Percentiles rank a stretch among this genome's conserved stretches.
phyloP scores from a whole-genome alignment of 1,140 invertebrate species.

The Procambarus virginalis region DNA sequence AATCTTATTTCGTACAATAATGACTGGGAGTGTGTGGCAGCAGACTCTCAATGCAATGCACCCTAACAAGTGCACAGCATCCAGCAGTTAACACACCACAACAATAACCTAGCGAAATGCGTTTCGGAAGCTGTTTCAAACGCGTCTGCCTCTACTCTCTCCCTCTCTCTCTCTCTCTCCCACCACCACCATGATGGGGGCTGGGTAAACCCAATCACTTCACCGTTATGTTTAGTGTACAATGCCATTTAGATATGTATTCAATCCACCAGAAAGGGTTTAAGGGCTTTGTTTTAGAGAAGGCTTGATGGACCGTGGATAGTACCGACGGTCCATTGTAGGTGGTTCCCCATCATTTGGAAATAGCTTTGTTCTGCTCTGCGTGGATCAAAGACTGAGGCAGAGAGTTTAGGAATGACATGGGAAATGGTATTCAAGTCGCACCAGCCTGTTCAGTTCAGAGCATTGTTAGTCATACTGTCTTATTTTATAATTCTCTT shows the following conservation, averaged over 20 bases:
- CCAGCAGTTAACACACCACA: neutral
- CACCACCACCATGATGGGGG: neutral
- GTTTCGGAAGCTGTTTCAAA: neutral
- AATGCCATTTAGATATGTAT: slow-evolving; percentile 9
- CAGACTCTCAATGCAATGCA: slow-evolving; percentile 23
- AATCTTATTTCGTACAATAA: neutral
- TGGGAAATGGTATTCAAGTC: neutral
- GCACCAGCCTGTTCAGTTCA: neutral
- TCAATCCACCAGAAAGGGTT: neutral
- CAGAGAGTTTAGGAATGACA: neutral
- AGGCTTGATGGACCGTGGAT: neutral
- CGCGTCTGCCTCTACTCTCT: neutral
- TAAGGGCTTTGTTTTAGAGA: neutral
- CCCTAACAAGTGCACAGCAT: neutral
- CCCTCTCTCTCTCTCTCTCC: neutral
- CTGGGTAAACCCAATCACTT: slow-evolving; percentile 45
- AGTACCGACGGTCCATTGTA: neutral
- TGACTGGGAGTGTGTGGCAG: neutral
- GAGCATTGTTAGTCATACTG: neutral
- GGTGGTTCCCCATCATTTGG: neutral
- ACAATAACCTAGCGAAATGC: neutral
- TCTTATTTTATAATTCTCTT: neutral
- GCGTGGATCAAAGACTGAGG: neutral
- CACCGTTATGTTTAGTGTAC: slow-evolving; percentile 14
- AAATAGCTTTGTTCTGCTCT: neutral